Evolutionary conservation across 2,113 vertebrate genomes (phyloP).

Genomic region (Crotophaga sulcirostris): DNA sequence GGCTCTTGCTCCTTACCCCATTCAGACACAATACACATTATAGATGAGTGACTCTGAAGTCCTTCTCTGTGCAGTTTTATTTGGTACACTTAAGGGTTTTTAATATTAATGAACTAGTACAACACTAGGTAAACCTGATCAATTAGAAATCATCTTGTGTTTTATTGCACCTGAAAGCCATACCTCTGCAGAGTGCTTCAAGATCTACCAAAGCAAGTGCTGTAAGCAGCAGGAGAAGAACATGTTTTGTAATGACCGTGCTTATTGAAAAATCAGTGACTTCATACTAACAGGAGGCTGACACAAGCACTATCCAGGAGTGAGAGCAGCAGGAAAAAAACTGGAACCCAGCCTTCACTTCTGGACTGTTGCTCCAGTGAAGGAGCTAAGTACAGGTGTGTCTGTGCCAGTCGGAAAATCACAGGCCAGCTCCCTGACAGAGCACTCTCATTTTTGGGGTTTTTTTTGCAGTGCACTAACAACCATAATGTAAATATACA

Average conservation of each 20-base stretch:
- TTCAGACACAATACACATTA: not conserved
- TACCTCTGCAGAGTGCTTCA: not conserved
- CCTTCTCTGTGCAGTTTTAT: not conserved
- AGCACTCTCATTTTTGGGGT: not conserved
- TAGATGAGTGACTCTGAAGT: not conserved
- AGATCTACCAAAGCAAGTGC: not conserved
- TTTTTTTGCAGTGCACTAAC: not conserved
- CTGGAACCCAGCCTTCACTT: not conserved
- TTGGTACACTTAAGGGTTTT: not conserved
- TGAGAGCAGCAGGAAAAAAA: not conserved
- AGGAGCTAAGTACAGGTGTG: not conserved
- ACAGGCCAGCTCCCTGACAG: not conserved
- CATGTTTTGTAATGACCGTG: not conserved
- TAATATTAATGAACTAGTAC: not conserved
- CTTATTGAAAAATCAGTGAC: not conserved
- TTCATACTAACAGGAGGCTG: not conserved
- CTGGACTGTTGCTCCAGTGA: not conserved
- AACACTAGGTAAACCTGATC: not conserved
- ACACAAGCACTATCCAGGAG: not conserved
- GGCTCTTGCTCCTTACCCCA: not conserved
- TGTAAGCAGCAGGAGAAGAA: not conserved
- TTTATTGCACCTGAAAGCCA: not conserved
- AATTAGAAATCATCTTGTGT: not conserved
- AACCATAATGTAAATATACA: not conserved
- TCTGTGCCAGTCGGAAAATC: not conserved